Base-by-base conservation (phyloP, 2,888 invertebrate species). In the Galerucella nymphaeae region DNA sequence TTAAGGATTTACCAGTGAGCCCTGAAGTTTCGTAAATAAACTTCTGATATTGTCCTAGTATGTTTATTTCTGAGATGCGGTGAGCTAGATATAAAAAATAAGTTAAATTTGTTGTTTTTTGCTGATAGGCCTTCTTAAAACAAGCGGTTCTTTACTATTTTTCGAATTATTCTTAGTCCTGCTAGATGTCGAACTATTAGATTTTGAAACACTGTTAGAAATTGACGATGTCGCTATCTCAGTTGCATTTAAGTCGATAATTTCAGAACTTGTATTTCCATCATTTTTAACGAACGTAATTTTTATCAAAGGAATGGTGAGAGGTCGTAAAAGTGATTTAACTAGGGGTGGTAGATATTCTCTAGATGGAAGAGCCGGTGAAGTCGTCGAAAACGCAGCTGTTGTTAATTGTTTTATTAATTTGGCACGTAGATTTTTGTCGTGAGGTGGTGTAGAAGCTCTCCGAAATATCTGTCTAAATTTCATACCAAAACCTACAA, bases 331-430 rank as follows among this genome's bases (percentile, higher is more conserved):
- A 18, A 90, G 86, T 64, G 89, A 90, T 80, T 89, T 90, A 61
- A 90, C 89, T 65, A 89, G 87, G 4, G 89, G 89, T n/a, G 90
- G 87, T 16, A 79, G 75, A 38, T 83, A 83, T n/a, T 86, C 85
- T 48, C 87, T 87, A 55, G 88, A 87, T 18, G 90, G 90, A 75
- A 91, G 86, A 41, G 89, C 90, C 2, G 90, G 90, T 68, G 89
- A 89, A 80, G 89, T 90, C 50, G 90, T 90, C 82, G 90, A 90
- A 14, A 90, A 85, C 1, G 90, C 90, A 1, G 91, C 90, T 65
- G 89, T 88, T 23, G 90, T 90, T 66, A 90, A 83, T 79, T 90
- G 90, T 18, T 89, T 88, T 38, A 90, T 89, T 70, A 90, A 80
- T 14, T 88, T 86, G 74, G 88, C 88, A 79, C 86, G 88, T 66